Base-by-base conservation (phyloP, 1,140 invertebrate species). In the Centruroides vittatus region DNA sequence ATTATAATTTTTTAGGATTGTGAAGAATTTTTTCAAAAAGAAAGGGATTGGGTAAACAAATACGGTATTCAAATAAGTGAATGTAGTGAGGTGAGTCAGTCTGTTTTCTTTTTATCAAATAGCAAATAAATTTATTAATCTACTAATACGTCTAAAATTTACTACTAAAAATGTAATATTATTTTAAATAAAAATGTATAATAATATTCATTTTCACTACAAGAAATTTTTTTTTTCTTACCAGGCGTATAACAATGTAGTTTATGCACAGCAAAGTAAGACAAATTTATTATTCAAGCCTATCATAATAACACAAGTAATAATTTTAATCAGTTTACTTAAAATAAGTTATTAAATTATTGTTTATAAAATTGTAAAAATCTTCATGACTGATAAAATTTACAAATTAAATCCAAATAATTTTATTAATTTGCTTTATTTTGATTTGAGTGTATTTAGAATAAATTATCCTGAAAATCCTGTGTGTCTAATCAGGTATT, bases 1-100 rank as follows among this genome's bases (percentile, higher is more conserved):
- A 41, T 41, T 41, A 41, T 41, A 41, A 41, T 4, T 41, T 23
- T 41, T 8, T 41, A 75, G 69, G 76, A 78, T 67, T 73, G 74
- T 61, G 76, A 78, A 64, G 75, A 76, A 60, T 76, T 71, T 65
- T 78, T 78, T 64, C 73, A 76, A 56, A 74, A 71, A 58, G 71
- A 75, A 65, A 62, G 73, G 51, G 74, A 74, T 49, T 75, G 73
- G 71, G 64, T 70, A 34, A 67, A 65, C 46, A 67, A 74, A 55
- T 74, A 74, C 67, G 57, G 65, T 36, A 65, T 66, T 60, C 64
- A 61, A 47, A 67, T 75, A 49, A 71, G 72, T 65, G 70, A 74
- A 64, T 63, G 70, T 48, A 70, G 58, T 60, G 60, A 65, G 60
- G 64, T 59, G 57, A 57, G 35, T 56, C 2, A 6, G n/a, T n/a